Evolutionary conservation across 2,797 vertebrate species (phyloP), one percentile per base, ranked within the genome.

Genomic region (Fundulus diaphanus): DNA sequence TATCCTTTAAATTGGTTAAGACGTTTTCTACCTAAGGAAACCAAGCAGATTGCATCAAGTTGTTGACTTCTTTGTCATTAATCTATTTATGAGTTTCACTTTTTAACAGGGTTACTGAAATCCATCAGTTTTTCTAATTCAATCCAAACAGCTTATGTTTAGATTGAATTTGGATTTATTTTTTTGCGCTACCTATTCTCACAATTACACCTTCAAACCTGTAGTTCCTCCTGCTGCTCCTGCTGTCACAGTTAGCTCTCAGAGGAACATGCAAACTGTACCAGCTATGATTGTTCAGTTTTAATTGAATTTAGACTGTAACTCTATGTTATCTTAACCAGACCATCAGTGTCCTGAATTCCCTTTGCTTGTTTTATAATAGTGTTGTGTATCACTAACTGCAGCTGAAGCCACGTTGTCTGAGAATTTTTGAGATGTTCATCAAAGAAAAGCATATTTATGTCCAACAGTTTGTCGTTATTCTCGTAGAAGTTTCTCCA

Each of bases 401-500:
- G 67, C 7, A 68, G 5, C 33, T 33, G 48, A 61, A 42, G 7
- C 37, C 51, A 52, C 0, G 3, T 49, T n/a, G n/a, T n/a, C n/a
- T n/a, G n/a, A n/a, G n/a, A n/a, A n/a, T 24, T 57, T 70, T 3
- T 33, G 24, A 65, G 59, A 40, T 3, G 18, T 31, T 1, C 44
- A 31, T 16, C 31, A 24, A 51, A 70, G 51, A 9, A 5, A 52
- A 20, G 27, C 1, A n/a, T 33, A 13, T 76, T 57, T 49, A 61
- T 35, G 8, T 31, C 22, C 7, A 2, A 49, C 5, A 48, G 20
- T 2, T 37, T 29, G 3, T 29, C 3, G 40, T 52, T 15, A 71
- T 54, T 22, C 44, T 31, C 81, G 67, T n/a, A 69, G 7, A 40
- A 8, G 74, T 84, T 75, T 15, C 9, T 83, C 90, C 92, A 92